Evolutionary conservation across 2,888 invertebrate genomes (phyloP).

Genomic region (Dasysyrphus tricinctus): DNA sequence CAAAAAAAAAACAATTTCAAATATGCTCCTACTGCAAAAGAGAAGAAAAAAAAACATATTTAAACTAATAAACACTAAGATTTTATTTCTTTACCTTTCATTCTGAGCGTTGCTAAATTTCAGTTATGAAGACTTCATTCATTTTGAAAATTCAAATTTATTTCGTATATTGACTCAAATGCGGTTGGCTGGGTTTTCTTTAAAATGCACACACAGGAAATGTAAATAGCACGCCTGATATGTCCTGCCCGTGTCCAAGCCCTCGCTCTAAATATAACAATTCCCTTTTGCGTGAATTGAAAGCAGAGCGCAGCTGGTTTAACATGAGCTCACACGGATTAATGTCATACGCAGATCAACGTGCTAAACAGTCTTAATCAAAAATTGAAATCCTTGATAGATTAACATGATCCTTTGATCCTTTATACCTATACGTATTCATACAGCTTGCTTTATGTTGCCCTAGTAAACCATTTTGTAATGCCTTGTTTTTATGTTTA

Average conservation of each 20-base stretch:
- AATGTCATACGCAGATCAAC: conserved; percentile 80
- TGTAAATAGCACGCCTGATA: conserved; percentile 62
- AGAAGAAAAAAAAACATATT: conserved; percentile 7
- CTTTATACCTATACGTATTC: conserved; percentile 70
- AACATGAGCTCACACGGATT: conserved; percentile 77
- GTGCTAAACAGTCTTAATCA: conserved; percentile 75
- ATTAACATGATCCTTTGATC: conserved; percentile 82
- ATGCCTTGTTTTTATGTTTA: conserved; percentile 28
- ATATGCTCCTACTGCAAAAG: background rate
- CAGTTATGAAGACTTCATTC: conserved; percentile 50
- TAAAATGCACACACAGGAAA: conserved; percentile 38
- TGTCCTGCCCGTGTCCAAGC: conserved; percentile 23
- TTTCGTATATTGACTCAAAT: conserved; percentile 55
- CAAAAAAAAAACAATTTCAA: conserved; percentile 31
- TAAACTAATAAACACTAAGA: conserved; percentile 46
- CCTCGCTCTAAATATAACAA: conserved; percentile 3
- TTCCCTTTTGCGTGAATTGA: conserved; percentile 59
- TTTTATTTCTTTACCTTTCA: background rate
- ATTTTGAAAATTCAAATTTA: conserved; percentile 44
- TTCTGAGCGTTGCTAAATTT: conserved; percentile 18
- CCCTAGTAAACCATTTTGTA: conserved; percentile 51
- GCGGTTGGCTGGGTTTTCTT: conserved; percentile 60
- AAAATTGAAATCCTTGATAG: conserved; percentile 76
- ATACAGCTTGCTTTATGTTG: conserved; percentile 51
- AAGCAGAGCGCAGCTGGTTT: conserved; percentile 67